Evolutionary conservation across 2,113 vertebrate genomes (phyloP), one percentile per base, ranked within the genome.

Genomic region (Bettongia penicillata): DNA sequence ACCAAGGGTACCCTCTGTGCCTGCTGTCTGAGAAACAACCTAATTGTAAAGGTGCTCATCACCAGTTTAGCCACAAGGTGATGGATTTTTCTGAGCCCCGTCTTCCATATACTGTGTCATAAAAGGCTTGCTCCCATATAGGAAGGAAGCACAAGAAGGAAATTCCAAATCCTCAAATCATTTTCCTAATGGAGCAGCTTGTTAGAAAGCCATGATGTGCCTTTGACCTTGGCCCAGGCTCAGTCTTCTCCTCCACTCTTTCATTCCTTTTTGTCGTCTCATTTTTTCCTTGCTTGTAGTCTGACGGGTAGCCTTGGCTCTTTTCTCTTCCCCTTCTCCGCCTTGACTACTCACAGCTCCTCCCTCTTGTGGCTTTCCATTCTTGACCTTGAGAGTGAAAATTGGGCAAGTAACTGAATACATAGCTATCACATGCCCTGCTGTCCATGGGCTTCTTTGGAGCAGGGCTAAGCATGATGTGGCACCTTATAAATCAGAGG

Each of bases 361-460:
- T 89, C 53, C 90, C 91, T 91, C 84, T 28, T 68, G n/a, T 77
- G 25, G 50, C 26, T 96, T 96, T 94, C 91, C 31, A 28, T 97
- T 95, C 91, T 93, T 84, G 3, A 90, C 51, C 89, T n/a, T 55
- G 53, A 91, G 92, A 68, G 61, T 95, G 19, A 95, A 96, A 94
- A 94, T 26, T 94, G 53, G 53, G 48, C 52, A 3, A 31, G 91
- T 10, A 24, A 43, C 51, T 51, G 93, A 94, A 92, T 91, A 91
- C 95, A 90, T 14, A 95, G 51, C 48, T 94, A 24, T 68, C 90
- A 52, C 31, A 7, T n/a, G 23, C 92, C 8, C 22, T 10, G 57
- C 90, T n/a, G 49, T 8, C 43, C 7, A 26, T 14, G 0, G 24
- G 11, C 68, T 28, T 53, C 53, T 91, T 51, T 89, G 28, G 0